Percentiles rank a stretch among this genome's conserved stretches.
These are phyloP conservation scores for Caenorhabditis sinica DNA, from an alignment of 2,888 invertebrate genomes.

Conservation along the genomic window DNA sequence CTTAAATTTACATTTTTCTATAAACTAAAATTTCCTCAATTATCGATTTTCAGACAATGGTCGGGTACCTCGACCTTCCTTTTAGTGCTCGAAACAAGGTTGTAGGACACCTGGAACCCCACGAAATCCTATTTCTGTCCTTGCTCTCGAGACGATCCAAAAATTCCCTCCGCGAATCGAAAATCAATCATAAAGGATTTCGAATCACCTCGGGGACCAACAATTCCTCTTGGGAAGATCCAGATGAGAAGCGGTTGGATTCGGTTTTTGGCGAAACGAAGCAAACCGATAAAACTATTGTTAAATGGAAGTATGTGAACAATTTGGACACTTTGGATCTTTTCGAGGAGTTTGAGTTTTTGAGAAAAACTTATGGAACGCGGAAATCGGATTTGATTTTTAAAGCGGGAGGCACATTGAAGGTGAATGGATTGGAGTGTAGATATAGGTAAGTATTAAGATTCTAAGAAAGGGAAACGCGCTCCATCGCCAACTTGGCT, in stretches of 20 bases:
- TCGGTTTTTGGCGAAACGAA: no score
- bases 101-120: background rate
- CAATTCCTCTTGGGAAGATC: no score
- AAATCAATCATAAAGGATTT: no score
- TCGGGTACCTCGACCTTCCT: background rate
- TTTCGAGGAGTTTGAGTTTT: background rate
- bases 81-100: background rate
- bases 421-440: background rate
- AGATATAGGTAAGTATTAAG: background rate
- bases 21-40: no score
- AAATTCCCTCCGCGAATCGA: background rate
- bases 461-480: no score
- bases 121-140: background rate
- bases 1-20: no score
- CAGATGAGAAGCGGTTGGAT: no score
- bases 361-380: background rate
- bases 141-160: background rate
- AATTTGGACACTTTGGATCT: background rate
- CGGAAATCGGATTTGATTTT: no score
- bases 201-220: no score
- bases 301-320: background rate
- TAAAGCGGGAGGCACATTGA: background rate
- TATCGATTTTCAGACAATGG: background rate
- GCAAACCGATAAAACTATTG: no score
- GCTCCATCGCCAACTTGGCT: no score